Percentiles rank a stretch among this genome's conserved stretches.
These are phyloP conservation scores for Sparus aurata DNA, from an alignment of 2,797 vertebrate genomes.

Conservation along the genomic window DNA sequence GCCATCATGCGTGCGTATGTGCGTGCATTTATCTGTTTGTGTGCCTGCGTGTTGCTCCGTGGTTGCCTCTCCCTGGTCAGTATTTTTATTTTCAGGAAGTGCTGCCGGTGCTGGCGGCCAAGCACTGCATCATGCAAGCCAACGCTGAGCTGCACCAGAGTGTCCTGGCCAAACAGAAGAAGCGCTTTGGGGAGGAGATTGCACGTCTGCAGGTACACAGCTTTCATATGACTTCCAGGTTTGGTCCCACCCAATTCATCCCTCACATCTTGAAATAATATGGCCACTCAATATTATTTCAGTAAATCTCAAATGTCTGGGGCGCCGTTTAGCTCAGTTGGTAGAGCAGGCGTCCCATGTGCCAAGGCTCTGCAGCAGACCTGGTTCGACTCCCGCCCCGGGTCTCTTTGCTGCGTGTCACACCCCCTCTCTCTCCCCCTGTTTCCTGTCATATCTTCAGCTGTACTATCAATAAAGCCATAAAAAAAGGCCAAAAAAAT, in stretches of 20 bases:
- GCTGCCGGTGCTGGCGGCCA: constrained; percentile 96
- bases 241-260: background rate
- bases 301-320: background rate
- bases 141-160: constrained; percentile 96
- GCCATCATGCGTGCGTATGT: constrained; percentile 40
- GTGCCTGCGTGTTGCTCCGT: constrained; percentile 79
- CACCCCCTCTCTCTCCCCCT: no score
- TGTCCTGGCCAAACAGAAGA: constrained; percentile 95
- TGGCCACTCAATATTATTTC: background rate
- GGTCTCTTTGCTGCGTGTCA: no score
- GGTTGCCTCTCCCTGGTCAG: constrained; percentile 96
- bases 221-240: background rate
- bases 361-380: no score
- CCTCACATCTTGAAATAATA: constrained; percentile 1
- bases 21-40: constrained; percentile 71
- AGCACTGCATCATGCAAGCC: constrained; percentile 99
- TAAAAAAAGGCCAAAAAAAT: no score
- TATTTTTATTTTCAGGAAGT: constrained; percentile 99
- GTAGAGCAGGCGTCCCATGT: no score
- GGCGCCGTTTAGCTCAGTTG: no score
- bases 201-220: constrained; percentile 92
- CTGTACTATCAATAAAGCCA: no score
- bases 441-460: no score
- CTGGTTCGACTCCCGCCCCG: no score
- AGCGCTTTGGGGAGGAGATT: constrained; percentile 98